Percentiles rank a stretch among this genome's conserved stretches.
phyloP scores from a whole-genome alignment of 2,888 invertebrate species.

The Mythimna vitellina region DNA sequence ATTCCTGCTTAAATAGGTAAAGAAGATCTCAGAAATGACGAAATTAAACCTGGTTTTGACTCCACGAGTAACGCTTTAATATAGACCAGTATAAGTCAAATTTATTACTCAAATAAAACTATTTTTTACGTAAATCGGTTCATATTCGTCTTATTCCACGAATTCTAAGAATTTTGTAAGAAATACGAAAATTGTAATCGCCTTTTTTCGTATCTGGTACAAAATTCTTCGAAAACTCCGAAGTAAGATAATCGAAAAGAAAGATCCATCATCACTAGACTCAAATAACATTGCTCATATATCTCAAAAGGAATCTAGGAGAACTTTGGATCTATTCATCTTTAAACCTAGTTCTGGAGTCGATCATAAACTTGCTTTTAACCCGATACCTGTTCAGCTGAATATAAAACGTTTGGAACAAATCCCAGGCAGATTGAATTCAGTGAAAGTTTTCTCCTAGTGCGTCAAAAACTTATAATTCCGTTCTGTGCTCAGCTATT shows the following conservation, averaged over 20 bases:
- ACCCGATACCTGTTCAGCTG: conserved; percentile 61
- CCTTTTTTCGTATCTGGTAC: conserved; percentile 28
- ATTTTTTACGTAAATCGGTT: conserved; percentile 7
- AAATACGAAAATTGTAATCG: conserved; percentile 7
- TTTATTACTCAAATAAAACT: conserved; percentile 21
- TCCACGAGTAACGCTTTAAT: conserved; percentile 16
- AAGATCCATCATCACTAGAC: conserved; percentile 48
- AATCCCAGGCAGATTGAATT: conserved; percentile 88
- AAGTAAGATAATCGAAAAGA: conserved; percentile 35
- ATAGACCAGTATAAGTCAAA: conserved; percentile 1
- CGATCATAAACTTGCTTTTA: conserved; percentile 61
- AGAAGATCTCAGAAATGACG: conserved; percentile 23
- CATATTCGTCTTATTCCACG: conserved; percentile 12
- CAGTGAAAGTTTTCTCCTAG: conserved; percentile 83
- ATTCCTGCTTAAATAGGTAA: conserved; percentile 33
- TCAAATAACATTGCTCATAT: conserved; percentile 47
- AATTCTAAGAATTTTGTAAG: too few species aligned
- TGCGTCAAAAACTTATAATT: conserved; percentile 89
- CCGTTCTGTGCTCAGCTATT: conserved; percentile 83
- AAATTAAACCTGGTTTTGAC: conserved; percentile 21
- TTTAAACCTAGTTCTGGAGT: conserved; percentile 55
- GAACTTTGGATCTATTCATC: conserved; percentile 49
- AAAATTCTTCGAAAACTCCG: conserved; percentile 19
- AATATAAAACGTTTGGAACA: conserved; percentile 77
- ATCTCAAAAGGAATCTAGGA: conserved; percentile 40